Evolutionary conservation across 1,140 invertebrate genomes (phyloP), one percentile per base, ranked within the genome.

Genomic region (Eupeodes corollae): DNA sequence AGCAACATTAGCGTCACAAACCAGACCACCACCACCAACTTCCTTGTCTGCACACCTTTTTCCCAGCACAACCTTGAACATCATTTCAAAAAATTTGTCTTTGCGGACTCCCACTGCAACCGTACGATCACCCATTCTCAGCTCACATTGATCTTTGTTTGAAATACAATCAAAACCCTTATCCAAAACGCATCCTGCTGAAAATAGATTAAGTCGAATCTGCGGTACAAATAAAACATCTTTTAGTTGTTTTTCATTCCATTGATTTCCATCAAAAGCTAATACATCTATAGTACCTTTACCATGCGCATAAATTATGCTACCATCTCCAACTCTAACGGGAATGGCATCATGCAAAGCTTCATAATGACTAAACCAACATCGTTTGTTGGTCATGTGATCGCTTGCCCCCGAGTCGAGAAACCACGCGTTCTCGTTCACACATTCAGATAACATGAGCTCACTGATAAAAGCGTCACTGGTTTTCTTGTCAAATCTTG

Each of bases 201-300:
- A 26, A 26, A 26, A 26, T 5, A 26, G 21, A 26, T 26, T 26
- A 26, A 26, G 21, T 26, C 21, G 21, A 8, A 26, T 26, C 21
- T 26, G 56, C 0, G 68, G 69, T 19, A 69, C 59, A 52, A 51
- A 68, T 40, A 69, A 38, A 5, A 71, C 68, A 43, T 69, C 18
- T 19, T 14, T 32, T 38, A 44, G 14, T 31, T 44, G 42, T 13
- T 44, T 44, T 31, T 44, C 31, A 31, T 15, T 33, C 42, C 42
- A 44, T n/a, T 44, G 26, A 15, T 44, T 33, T 15, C 14, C 15
- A 30, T 32, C 30, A 44, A 13, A 43, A 26, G 42, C 19, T 32
- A 26, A 13, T 26, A 43, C 6, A 19, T 26, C 6, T n/a, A 43
- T 43, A 43, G 13, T 26, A 26, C 42, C 42, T 30, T 21, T 43